phyloP scores from a whole-genome alignment of 2,113 vertebrate species.

The Ramphastos sulfuratus region DNA sequence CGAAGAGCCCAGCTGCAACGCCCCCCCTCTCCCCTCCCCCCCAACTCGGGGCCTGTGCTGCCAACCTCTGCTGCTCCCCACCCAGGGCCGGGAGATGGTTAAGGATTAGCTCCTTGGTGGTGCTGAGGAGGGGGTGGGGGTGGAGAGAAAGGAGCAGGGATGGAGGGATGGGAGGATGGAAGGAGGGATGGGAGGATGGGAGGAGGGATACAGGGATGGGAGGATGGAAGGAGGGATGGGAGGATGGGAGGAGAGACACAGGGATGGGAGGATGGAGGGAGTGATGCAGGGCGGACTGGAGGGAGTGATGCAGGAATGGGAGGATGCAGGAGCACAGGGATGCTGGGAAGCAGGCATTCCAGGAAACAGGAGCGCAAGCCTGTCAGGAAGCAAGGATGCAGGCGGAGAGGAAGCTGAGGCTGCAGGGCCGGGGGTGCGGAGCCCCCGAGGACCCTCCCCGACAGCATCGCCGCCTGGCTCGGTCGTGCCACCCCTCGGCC shows the following conservation, averaged over 20 bases:
- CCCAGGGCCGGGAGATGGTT: too few relatives aligned
- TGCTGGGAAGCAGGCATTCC: neutral
- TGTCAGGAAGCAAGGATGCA: neutral
- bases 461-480: neutral
- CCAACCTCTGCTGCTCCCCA: neutral
- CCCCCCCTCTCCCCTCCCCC: neutral
- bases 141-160: too few relatives aligned
- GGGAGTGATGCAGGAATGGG: neutral
- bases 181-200: neutral
- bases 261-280: neutral
- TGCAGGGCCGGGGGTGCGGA: neutral
- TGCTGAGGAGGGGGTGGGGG: neutral
- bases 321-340: neutral
- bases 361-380: neutral
- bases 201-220: neutral
- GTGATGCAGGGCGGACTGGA: too few relatives aligned
- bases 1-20: neutral
- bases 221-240: neutral
- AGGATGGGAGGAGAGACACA: neutral
- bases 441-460: conserved; percentile 8
- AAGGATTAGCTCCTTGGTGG: neutral
- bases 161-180: neutral
- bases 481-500: conserved; percentile 23
- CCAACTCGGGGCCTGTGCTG: neutral
- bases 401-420: neutral